Evolutionary conservation across 2,888 invertebrate species (phyloP), one percentile per base, ranked within the genome.

Genomic region (Drosophila antonietae): DNA sequence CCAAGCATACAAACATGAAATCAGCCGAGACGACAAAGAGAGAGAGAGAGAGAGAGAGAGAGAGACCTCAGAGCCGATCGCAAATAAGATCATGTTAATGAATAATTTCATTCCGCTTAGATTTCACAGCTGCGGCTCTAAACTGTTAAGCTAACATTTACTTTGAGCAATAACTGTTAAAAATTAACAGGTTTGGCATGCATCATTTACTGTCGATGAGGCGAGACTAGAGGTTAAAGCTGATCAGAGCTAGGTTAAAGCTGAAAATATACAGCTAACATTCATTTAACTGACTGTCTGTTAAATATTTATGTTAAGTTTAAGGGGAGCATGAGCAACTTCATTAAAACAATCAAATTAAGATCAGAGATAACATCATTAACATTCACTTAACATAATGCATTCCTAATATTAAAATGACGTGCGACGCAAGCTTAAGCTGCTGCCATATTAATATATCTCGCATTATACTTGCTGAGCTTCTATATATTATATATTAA

Each of bases 41-140:
- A 28, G 28, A 28, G 5, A 28, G 28, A 28, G 4, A 28, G 28
- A 28, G 6, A 28, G 28, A 28, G 28, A 39, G 28, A 46, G 23
- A 23, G 28, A 15, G 37, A 66, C 58, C 41, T 23, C n/a, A 47
- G 1, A 9, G 14, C n/a, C 41, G 41, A 31, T 18, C 41, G 41
- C 39, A 18, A 41, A 31, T 49, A 44, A 60, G 44, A 60, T 70
- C 49, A 75, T 70, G 65, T 65, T 75, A 75, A 63, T 62, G 75
- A 79, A 58, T 62, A 18, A 31, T 7, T 28, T n/a, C 63, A 46
- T 60, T 44, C 14, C 44, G 51, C 31, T 44, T 47, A 39, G 51
- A 51, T 51, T 6, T 43, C 23, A 14, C 18, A 8, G 33, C 37
- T 8, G 20, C 14, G 37, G 9, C 18, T n/a, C 33, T 23, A 1